A percentile compares a stretch with the other conserved stretches of the same genome.
Evolutionary conservation across 2,888 invertebrate species (phyloP).

Genomic region (Mycalesis mineus): DNA sequence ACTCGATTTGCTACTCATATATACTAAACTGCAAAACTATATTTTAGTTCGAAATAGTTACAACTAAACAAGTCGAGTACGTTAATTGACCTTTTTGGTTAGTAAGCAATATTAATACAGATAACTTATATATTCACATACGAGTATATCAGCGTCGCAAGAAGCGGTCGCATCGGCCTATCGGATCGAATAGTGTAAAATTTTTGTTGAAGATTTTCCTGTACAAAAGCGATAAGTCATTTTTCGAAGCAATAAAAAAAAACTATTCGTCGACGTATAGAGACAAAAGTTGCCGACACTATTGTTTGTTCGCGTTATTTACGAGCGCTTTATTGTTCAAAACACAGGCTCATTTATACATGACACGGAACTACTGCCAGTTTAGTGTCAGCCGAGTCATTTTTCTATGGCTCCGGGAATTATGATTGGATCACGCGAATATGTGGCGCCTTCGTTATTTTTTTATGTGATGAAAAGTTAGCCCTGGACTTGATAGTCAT

Average conservation of each 20-base stretch:
- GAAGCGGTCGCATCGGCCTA: background rate
- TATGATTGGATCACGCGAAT: constrained; percentile 22
- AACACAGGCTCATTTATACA: constrained; percentile 25
- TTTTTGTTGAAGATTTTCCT: background rate
- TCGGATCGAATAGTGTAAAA: background rate
- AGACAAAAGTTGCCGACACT: constrained; percentile 22
- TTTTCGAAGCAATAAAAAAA: constrained; percentile 22
- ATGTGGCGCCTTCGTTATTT: background rate
- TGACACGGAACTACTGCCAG: constrained; percentile 24
- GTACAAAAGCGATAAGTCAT: constrained; percentile 21
- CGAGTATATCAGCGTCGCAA: too few relatives aligned
- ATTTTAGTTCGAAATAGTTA: too few relatives aligned
- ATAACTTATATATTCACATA: too few relatives aligned
- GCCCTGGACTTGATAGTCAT: background rate
- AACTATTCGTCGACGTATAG: constrained; percentile 17
- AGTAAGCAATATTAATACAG: too few relatives aligned
- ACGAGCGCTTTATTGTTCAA: constrained; percentile 26
- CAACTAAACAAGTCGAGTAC: too few relatives aligned
- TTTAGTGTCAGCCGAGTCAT: constrained; percentile 19
- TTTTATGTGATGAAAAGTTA: background rate
- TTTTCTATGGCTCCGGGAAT: constrained; percentile 17
- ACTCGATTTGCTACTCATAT: too few relatives aligned
- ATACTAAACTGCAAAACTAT: too few relatives aligned
- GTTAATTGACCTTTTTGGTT: too few relatives aligned
- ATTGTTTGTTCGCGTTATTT: constrained; percentile 29